Percentiles rank a stretch among this genome's conserved stretches.
Evolutionary conservation across 2,113 vertebrate genomes (phyloP).

Genomic region (Vulpes lagopus): DNA sequence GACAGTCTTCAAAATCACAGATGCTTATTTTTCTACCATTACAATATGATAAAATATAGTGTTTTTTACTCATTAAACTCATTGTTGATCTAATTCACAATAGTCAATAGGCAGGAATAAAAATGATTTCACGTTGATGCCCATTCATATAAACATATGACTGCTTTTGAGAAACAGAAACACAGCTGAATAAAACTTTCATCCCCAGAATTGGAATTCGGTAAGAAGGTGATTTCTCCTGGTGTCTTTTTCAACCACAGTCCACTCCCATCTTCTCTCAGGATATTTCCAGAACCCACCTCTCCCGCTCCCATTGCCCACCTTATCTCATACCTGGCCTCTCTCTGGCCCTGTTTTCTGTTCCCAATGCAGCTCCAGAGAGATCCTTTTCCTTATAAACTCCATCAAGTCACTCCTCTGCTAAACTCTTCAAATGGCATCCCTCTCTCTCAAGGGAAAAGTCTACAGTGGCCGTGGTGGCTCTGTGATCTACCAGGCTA

Average conservation of each 20-base stretch:
- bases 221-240: background rate
- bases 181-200: background rate
- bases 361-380: background rate
- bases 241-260: background rate
- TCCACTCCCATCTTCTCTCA: background rate
- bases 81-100: background rate
- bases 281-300: background rate
- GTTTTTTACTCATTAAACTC: background rate
- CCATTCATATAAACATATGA: background rate
- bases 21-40: background rate
- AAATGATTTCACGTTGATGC: background rate
- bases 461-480: background rate
- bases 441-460: fast-evolving
- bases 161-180: background rate
- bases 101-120: background rate
- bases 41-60: background rate
- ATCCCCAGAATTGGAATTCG: background rate
- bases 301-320: background rate
- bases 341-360: background rate
- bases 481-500: fast-evolving
- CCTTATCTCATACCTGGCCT: background rate
- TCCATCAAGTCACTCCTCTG: background rate
- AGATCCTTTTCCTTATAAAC: background rate
- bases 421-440: background rate
- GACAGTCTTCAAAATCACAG: background rate